phyloP scores from a whole-genome alignment of 64 coral and sea anemone genomes.

The Stylophora pistillata region DNA sequence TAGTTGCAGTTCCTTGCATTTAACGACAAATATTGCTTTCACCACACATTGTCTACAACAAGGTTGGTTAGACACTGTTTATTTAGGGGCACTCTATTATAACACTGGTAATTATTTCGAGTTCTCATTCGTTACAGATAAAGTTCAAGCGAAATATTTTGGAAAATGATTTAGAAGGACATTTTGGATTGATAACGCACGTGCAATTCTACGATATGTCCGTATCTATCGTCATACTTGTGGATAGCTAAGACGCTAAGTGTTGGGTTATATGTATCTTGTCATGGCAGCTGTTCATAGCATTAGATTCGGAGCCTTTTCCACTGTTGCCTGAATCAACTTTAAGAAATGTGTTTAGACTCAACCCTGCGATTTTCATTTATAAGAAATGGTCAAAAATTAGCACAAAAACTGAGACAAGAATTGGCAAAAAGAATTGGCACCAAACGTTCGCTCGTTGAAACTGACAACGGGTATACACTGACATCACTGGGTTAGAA shows the following conservation, averaged over 20 bases:
- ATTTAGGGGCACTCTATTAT: not conserved
- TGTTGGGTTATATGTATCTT: not conserved
- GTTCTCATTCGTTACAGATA: not conserved
- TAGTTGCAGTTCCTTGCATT: not conserved
- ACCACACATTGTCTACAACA: not conserved
- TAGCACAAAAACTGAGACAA: too few species aligned
- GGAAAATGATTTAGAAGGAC: too few species aligned
- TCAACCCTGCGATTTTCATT: not conserved
- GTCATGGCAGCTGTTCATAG: not conserved
- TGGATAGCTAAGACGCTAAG: not conserved
- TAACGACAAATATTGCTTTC: not conserved
- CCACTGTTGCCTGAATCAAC: not conserved
- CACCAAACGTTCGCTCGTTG: not conserved
- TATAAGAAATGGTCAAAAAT: not conserved
- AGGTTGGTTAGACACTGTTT: slow-evolving; percentile 9
- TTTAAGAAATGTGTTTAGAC: not conserved
- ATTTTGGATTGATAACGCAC: not conserved
- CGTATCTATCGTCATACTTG: not conserved
- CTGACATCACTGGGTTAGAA: not conserved
- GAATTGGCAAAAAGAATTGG: not conserved
- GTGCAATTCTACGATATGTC: not conserved
- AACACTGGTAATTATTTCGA: not conserved
- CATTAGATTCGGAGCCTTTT: not conserved
- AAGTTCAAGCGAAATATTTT: not conserved
- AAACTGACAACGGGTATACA: not conserved